Base-by-base conservation (phyloP, 2,888 invertebrate species). In the Euplagia quadripunctaria region DNA sequence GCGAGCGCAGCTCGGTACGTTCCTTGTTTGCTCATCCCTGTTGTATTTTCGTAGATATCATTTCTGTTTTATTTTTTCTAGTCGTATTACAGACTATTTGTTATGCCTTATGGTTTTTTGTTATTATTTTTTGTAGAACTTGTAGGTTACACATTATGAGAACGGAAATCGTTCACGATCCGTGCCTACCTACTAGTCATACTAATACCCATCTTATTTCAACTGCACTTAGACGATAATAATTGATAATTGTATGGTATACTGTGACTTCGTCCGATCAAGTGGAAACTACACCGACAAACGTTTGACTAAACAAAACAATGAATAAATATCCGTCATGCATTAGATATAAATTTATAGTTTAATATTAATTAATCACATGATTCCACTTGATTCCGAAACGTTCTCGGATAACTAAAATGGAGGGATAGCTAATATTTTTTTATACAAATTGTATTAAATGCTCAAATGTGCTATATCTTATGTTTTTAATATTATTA, bases 401-500 rank as follows among this genome's bases (percentile, higher is more conserved):
- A 86, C 88, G 84, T 88, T 88, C 86, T 86, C 82, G 79, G 84
- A 83, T 84, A 85, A 86, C 31, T 83, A 83, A 89, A 89, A 88
- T 89, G 89, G 88, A 92, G 89, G 90, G 88, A 92, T 92, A 61
- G 31, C 31, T 61, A 90, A 90, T 94, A 94, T 94, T 95, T 94
- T 94, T 94, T 94, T 93, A 94, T 90, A 91, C 88, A 90, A 93
- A 91, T 93, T 92, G 92, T 94, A 93, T 90, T 87, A 82, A 93
- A 94, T 95, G 95, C 95, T 96, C 95, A 95, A 95, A 94, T 91
- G 88, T 92, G 91, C 90, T 94, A 91, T 91, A 82, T 88, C 93
- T 95, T 95, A 91, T 90, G 94, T 95, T 94, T 91, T 85, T 94
- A 93, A 93, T 93, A 90, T 94, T 94, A 92, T 94, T 93, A 87